Conservation (phyloP, 2,113 vertebrate genomes). For the Echinops telfairi region DNA sequence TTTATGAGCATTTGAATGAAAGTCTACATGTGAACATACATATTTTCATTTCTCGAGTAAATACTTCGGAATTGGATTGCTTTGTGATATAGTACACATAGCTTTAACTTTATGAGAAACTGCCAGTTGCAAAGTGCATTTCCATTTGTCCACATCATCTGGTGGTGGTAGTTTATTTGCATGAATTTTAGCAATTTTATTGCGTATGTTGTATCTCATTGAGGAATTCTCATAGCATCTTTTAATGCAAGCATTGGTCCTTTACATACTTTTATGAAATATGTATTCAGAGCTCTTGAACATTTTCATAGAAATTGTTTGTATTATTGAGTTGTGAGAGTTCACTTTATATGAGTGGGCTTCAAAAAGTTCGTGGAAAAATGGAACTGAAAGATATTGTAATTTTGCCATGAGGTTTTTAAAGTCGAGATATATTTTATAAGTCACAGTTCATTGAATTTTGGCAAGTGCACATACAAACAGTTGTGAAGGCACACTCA, state of each 20-base stretch:
- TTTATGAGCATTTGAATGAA: slow-evolving; percentile 16
- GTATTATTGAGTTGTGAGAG: background rate
- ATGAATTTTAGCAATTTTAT: slow-evolving; percentile 33
- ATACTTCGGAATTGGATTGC: background rate
- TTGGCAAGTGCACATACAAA: background rate
- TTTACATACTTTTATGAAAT: background rate
- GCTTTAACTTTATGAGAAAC: background rate
- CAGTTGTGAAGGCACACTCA: background rate
- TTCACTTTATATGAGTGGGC: background rate
- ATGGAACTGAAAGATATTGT: too few relatives aligned
- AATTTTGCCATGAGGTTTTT: too few relatives aligned
- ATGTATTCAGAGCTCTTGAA: background rate
- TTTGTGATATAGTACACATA: background rate
- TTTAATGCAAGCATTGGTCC: background rate
- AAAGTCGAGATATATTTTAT: background rate
- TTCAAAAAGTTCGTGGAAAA: background rate
- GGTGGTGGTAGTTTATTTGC: background rate
- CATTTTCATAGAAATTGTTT: slow-evolving; percentile 45
- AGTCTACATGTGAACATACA: background rate
- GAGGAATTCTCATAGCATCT: background rate
- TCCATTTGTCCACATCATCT: background rate
- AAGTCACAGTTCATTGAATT: slow-evolving; percentile 32
- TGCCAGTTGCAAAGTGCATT: slow-evolving; percentile 3
- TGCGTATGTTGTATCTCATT: slow-evolving; percentile 12
- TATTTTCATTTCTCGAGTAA: slow-evolving; percentile 48